A percentile compares a stretch with the other conserved stretches of the same genome.
These are phyloP conservation scores for Craterocephalus amniculus DNA, from an alignment of 2,797 vertebrate species.

Conservation along the genomic window DNA sequence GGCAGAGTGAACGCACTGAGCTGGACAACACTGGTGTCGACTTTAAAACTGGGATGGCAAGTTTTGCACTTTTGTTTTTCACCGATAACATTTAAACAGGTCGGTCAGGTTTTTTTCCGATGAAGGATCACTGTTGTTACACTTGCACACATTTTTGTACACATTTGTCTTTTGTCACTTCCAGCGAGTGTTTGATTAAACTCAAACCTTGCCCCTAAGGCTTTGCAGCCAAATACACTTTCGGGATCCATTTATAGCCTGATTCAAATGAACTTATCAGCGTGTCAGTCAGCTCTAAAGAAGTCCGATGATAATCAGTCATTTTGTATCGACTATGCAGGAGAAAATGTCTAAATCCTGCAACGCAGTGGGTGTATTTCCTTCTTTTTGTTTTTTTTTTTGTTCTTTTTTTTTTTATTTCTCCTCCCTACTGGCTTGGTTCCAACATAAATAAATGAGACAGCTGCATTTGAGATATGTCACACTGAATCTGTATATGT, in stretches of 20 bases:
- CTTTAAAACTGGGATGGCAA: conserved; percentile 49
- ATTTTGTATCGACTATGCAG: background rate
- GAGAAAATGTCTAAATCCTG: no score
- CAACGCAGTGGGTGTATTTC: background rate
- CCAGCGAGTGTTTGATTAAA: background rate
- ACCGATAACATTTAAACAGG: conserved; percentile 1
- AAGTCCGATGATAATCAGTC: background rate
- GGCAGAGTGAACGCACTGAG: conserved; percentile 47
- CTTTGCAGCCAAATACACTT: background rate
- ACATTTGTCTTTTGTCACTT: background rate
- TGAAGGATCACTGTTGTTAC: background rate
- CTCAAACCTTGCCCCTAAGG: background rate
- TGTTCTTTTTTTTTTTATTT: no score
- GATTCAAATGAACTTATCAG: background rate
- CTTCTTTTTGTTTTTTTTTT: background rate
- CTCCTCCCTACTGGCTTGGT: background rate
- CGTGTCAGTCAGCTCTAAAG: background rate
- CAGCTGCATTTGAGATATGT: background rate
- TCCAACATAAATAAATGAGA: background rate
- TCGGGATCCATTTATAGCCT: background rate
- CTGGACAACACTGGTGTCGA: conserved; percentile 53
- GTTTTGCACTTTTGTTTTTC: conserved; percentile 11
- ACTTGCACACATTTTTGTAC: background rate
- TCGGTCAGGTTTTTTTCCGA: background rate
- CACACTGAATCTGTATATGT: background rate